A percentile compares a stretch with the other conserved stretches of the same genome.
phyloP scores from a whole-genome alignment of 2,888 invertebrate genomes.

The Dione juno region DNA sequence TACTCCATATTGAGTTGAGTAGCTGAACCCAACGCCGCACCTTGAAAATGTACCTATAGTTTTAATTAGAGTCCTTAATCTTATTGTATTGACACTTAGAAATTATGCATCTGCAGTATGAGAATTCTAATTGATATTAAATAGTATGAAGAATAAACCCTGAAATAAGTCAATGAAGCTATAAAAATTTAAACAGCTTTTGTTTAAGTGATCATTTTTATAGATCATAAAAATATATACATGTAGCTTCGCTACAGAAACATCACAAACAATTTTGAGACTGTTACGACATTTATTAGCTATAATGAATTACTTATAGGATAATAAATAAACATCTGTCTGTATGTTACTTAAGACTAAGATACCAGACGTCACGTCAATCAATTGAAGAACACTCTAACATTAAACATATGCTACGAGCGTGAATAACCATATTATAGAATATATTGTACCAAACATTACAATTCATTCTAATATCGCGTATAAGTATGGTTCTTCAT shows the following conservation, averaged over 20 bases:
- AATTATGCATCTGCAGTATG: background rate
- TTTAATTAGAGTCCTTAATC: too few relatives aligned
- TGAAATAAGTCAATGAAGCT: constrained; percentile 31
- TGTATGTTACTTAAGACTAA: constrained; percentile 51
- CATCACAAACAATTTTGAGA: constrained; percentile 39
- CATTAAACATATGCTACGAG: constrained; percentile 76
- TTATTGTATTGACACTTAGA: background rate
- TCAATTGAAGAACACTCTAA: constrained; percentile 74
- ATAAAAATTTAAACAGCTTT: constrained; percentile 24
- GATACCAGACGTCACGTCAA: constrained; percentile 75
- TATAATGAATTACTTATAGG: constrained; percentile 52
- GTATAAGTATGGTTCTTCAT: background rate
- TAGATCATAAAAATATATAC: constrained; percentile 39
- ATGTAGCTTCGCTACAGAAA: constrained; percentile 29
- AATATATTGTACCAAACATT: constrained; percentile 54
- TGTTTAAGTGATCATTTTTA: constrained; percentile 41
- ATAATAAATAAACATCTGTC: constrained; percentile 53
- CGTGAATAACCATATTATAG: constrained; percentile 71
- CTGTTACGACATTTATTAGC: constrained; percentile 50
- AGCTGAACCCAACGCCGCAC: too few relatives aligned
- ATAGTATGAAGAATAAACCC: background rate
- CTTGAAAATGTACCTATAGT: too few relatives aligned
- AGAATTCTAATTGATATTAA: background rate
- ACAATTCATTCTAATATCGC: background rate
- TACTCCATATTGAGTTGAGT: too few relatives aligned